phyloP scores from a whole-genome alignment of 2,797 vertebrate species.

The Coluber constrictor region DNA sequence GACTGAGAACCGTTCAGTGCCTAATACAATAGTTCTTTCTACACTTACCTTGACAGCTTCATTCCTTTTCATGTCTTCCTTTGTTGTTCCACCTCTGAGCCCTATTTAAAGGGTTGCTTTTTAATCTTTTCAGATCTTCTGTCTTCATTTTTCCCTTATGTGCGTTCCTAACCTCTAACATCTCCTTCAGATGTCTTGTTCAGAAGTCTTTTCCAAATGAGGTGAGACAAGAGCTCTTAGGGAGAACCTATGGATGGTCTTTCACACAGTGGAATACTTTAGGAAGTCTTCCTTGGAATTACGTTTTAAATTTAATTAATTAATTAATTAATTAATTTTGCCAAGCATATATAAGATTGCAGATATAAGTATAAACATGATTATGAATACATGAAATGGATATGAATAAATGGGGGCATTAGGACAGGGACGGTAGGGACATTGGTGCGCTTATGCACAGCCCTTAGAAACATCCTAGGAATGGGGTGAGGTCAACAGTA shows the following conservation, averaged over 20 bases:
- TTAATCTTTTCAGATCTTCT: background rate
- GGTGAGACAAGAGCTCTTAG: background rate
- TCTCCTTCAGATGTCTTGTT: background rate
- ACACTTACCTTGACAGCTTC: background rate
- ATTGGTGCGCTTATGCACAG: no score
- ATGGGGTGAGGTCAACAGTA: no score
- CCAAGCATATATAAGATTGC: no score
- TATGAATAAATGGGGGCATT: no score
- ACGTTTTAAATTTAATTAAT: background rate
- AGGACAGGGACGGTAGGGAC: no score
- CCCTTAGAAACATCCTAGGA: no score
- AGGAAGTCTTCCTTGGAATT: background rate
- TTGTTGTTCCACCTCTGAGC: background rate
- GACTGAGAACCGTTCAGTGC: background rate
- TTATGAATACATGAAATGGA: no score
- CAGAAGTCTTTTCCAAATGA: background rate
- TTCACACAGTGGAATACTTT: background rate
- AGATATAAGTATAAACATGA: no score
- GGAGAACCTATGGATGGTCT: background rate
- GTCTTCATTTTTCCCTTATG: background rate
- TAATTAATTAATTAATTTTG: no score
- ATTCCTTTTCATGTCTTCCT: background rate
- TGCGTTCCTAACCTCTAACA: background rate
- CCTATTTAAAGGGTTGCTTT: background rate
- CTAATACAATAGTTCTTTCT: background rate